Conservation (phyloP, 1,140 invertebrate species). For the Caenorhabditis latens region DNA sequence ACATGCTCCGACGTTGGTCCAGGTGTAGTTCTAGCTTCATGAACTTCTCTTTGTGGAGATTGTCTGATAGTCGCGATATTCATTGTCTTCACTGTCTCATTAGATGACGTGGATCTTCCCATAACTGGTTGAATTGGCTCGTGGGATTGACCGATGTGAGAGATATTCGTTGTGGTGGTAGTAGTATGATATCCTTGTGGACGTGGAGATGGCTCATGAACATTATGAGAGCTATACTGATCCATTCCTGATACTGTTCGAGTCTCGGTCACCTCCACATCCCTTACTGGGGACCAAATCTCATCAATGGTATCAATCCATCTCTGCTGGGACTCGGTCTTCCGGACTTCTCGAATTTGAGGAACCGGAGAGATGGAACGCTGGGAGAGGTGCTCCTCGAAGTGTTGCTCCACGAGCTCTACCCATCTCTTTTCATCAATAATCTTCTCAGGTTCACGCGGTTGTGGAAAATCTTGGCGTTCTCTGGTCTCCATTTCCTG, state of each 20-base stretch:
- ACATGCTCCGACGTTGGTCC: slow-evolving; percentile 53
- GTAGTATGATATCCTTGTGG: slow-evolving; percentile 37
- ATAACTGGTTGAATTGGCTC: slow-evolving; percentile 51
- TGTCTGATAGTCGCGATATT: slow-evolving; percentile 47
- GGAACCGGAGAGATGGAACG: slow-evolving; percentile 50
- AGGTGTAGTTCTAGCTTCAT: slow-evolving; percentile 44
- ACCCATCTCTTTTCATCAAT: slow-evolving; percentile 60
- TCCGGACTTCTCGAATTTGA: slow-evolving; percentile 7
- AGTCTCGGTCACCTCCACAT: slow-evolving; percentile 42
- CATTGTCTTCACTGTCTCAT: slow-evolving; percentile 43
- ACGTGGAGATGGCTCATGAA: slow-evolving; percentile 59
- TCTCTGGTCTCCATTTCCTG: slow-evolving; percentile 32
- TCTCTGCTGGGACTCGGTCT: slow-evolving; percentile 39
- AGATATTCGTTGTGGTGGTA: slow-evolving; percentile 52
- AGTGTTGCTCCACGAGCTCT: slow-evolving; percentile 32
- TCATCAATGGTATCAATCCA: slow-evolving; percentile 60
- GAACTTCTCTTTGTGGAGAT: slow-evolving; percentile 52
- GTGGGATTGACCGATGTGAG: slow-evolving; percentile 51
- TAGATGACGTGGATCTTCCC: slow-evolving; percentile 34
- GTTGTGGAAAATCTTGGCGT: slow-evolving; percentile 11
- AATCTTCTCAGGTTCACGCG: slow-evolving; percentile 8
- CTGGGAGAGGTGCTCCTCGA: slow-evolving; percentile 57
- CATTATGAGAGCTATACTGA: slow-evolving; percentile 32
- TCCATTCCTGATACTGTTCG: slow-evolving; percentile 46
- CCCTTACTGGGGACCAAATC: slow-evolving; percentile 49